phyloP scores from a whole-genome alignment of 1,140 invertebrate species.

The Colletes latitarsis region DNA sequence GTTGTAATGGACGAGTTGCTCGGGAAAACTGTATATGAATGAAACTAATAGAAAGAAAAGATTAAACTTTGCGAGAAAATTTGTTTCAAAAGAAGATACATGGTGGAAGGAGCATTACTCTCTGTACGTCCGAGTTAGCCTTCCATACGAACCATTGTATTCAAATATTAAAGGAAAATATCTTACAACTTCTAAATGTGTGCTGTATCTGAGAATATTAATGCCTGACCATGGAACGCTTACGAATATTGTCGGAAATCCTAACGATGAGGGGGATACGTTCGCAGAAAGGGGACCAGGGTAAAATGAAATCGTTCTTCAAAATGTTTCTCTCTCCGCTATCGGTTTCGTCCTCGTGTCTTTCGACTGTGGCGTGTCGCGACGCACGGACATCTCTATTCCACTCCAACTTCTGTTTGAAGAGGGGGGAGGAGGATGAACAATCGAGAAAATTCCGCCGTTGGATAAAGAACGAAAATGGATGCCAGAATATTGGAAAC shows the following conservation, averaged over 20 bases:
- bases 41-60: no score
- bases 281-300: neutral
- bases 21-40: no score
- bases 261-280: neutral
- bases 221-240: neutral
- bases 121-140: no score
- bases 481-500: constrained; percentile 57
- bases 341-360: constrained; percentile 30
- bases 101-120: no score
- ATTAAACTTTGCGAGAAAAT: no score
- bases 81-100: no score
- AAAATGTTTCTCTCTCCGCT: constrained; percentile 1
- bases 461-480: constrained; percentile 55
- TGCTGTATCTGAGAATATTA: neutral
- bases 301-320: constrained; percentile 37
- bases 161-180: no score
- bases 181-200: no score
- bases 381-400: constrained; percentile 32
- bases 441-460: constrained; percentile 41
- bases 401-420: constrained; percentile 1
- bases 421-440: neutral
- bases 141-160: no score
- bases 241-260: constrained; percentile 3
- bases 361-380: constrained; percentile 24
- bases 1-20: no score